A percentile compares a stretch with the other conserved stretches of the same genome.
Evolutionary conservation across 2,113 vertebrate species (phyloP).

Genomic region (Gnathonemus longibarbis): DNA sequence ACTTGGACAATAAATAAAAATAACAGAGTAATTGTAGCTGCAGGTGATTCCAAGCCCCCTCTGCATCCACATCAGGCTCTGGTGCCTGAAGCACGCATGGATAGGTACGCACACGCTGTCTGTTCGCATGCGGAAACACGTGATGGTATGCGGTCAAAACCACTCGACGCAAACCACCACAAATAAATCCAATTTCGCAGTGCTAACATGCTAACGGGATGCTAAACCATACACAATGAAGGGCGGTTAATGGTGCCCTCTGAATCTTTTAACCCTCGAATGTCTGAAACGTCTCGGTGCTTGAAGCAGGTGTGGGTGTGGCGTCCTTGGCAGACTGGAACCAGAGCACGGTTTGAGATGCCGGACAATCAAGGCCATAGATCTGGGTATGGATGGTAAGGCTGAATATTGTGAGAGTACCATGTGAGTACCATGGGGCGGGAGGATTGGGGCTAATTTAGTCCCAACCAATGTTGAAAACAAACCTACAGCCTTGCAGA

Average conservation of each 20-base stretch:
- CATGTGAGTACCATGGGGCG: background rate
- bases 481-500: background rate
- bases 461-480: background rate
- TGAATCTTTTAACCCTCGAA: background rate
- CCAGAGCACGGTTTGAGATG: background rate
- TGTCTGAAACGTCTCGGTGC: background rate
- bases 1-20: background rate
- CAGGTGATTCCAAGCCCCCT: background rate
- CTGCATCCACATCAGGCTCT: background rate
- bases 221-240: background rate
- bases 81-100: background rate
- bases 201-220: background rate
- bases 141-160: background rate
- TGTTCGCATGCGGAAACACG: background rate
- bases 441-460: background rate
- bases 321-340: background rate
- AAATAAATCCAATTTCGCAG: background rate
- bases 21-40: background rate
- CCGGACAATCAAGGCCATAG: background rate
- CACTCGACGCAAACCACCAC: background rate
- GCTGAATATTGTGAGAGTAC: background rate
- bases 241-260: background rate
- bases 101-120: background rate
- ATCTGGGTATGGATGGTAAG: background rate
- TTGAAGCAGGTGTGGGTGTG: background rate